Conservation (phyloP, 2,797 vertebrate genomes). For the Bradypodion ventrale region DNA sequence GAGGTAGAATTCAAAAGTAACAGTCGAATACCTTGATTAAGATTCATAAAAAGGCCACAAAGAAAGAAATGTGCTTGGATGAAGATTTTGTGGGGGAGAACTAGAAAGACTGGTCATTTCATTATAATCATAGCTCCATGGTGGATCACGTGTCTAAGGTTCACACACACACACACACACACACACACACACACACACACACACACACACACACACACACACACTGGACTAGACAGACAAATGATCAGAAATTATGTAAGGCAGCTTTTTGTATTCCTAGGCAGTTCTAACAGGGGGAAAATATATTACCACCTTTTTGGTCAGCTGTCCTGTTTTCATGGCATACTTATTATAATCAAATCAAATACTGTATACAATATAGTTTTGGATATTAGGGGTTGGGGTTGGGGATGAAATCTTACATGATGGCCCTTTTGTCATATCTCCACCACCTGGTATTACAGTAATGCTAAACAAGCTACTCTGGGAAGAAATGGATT, state of each 20-base stretch:
- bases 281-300: no score
- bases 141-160: neutral
- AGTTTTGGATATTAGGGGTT: neutral
- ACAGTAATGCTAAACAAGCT: neutral
- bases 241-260: no score
- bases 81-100: neutral
- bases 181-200: no score
- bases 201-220: no score
- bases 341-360: slow-evolving; percentile 3
- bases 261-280: neutral
- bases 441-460: neutral
- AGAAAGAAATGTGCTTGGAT: neutral
- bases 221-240: no score
- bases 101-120: neutral
- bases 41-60: neutral
- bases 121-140: neutral
- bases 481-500: neutral
- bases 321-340: neutral
- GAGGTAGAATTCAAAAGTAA: neutral
- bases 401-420: no score
- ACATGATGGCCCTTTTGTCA: neutral
- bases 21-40: neutral
- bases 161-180: no score
- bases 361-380: neutral
- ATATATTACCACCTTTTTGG: neutral